These are phyloP conservation scores for Nyctalus aviator DNA, from an alignment of 2,797 vertebrate species.

Conservation along the genomic window DNA sequence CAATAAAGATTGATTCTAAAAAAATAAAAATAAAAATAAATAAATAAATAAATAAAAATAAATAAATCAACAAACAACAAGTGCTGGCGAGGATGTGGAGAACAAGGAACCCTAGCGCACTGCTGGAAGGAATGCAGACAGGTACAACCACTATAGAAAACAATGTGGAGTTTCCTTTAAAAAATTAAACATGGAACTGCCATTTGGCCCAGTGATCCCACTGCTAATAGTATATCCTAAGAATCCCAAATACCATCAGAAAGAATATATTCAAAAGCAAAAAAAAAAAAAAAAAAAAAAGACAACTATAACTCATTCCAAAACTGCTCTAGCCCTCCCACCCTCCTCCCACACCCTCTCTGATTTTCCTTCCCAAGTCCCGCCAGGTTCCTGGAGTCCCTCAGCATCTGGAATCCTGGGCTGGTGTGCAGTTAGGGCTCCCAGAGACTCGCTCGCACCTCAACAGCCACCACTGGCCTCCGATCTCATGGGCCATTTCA, in stretches of 20 bases:
- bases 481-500: neutral
- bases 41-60: too few species aligned
- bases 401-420: neutral
- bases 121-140: neutral
- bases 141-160: neutral
- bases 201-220: neutral
- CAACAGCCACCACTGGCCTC: neutral
- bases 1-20: too few species aligned
- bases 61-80: neutral
- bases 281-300: neutral
- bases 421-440: neutral
- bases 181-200: neutral
- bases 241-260: neutral
- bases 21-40: too few species aligned
- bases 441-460: neutral
- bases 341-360: neutral
- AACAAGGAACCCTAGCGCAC: neutral
- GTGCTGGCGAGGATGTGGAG: neutral
- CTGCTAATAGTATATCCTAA: neutral
- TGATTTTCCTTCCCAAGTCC: neutral
- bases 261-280: neutral
- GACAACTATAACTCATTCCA: neutral
- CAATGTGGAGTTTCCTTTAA: neutral
- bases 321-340: neutral
- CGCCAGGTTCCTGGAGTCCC: neutral